Conservation (phyloP, 2,113 vertebrate species). For the Catharus fuscescens region DNA sequence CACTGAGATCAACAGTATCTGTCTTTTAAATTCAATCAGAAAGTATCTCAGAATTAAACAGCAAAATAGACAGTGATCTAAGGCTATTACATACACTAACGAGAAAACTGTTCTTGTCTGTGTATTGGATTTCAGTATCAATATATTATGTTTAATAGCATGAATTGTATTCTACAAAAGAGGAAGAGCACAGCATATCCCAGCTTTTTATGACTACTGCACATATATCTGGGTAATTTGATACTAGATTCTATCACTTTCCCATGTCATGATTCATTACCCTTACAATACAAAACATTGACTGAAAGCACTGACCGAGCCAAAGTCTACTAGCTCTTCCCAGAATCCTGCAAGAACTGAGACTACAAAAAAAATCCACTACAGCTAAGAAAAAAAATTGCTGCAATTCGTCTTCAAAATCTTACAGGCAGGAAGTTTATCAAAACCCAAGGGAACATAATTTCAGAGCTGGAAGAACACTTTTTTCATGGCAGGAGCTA, state of each 20-base stretch:
- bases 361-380: background rate
- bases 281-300: background rate
- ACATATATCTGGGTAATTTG: background rate
- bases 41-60: conserved; percentile 1
- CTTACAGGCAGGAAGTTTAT: background rate
- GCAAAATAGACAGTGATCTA: background rate
- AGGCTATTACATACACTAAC: background rate
- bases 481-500: background rate
- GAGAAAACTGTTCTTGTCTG: background rate
- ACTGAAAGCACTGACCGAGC: background rate
- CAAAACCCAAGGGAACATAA: background rate
- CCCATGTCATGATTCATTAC: background rate
- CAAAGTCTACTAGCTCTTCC: background rate
- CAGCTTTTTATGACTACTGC: background rate
- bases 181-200: background rate
- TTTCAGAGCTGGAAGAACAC: background rate
- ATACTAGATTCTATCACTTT: background rate
- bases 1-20: background rate
- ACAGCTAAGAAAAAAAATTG: background rate
- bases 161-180: background rate
- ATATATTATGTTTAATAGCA: conserved; percentile 3
- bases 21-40: background rate
- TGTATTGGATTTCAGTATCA: conserved; percentile 20
- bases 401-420: background rate
- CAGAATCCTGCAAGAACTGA: background rate